These are phyloP conservation scores for Lacanobia oleracea DNA, from an alignment of 2,888 invertebrate species.

Conservation along the genomic window DNA sequence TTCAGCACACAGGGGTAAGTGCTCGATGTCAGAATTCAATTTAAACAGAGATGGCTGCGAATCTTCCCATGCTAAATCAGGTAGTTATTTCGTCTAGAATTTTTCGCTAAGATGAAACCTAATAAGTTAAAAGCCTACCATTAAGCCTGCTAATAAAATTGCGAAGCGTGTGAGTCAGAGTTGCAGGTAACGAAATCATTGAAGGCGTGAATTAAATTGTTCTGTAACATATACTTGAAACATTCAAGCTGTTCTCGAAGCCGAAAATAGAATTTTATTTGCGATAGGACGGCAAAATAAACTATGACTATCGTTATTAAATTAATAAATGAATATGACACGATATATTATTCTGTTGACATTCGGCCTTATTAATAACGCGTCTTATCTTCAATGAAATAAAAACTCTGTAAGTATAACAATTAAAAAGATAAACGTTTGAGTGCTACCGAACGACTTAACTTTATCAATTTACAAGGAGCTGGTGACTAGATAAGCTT, in stretches of 20 bases:
- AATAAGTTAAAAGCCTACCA: slow-evolving; percentile 6
- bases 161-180: neutral
- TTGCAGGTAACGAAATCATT: slow-evolving; percentile 16
- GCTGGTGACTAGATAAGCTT: slow-evolving; percentile 41
- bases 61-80: neutral
- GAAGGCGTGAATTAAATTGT: slow-evolving; percentile 1
- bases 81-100: neutral
- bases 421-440: slow-evolving; percentile 42
- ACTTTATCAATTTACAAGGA: slow-evolving; percentile 30
- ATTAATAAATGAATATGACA: neutral
- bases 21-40: neutral
- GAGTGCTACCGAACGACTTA: slow-evolving; percentile 17
- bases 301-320: neutral
- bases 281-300: neutral
- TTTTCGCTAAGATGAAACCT: slow-evolving; percentile 14
- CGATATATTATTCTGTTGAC: neutral
- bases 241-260: neutral
- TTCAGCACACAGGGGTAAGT: neutral
- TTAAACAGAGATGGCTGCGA: neutral
- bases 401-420: neutral
- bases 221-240: neutral
- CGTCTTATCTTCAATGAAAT: slow-evolving; percentile 19
- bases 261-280: neutral
- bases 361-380: slow-evolving; percentile 1
- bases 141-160: slow-evolving; percentile 3